These are phyloP conservation scores for Acanthaster planci DNA, from an alignment of 35 echinoderm and acorn worm species.

Conservation along the genomic window DNA sequence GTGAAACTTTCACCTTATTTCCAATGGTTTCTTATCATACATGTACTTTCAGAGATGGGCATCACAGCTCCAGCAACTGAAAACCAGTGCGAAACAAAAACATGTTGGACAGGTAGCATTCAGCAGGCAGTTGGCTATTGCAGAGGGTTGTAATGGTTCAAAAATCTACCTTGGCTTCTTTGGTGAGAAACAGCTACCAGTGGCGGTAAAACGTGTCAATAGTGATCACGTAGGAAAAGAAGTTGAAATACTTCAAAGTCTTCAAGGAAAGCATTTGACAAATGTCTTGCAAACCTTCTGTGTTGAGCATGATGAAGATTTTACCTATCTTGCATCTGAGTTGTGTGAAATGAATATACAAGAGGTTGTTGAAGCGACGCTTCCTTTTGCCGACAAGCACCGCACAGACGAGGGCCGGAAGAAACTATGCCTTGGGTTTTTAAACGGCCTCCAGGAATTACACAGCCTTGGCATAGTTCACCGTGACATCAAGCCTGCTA, in stretches of 20 bases:
- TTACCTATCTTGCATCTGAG: neutral
- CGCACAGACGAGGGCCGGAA: neutral
- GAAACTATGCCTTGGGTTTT: neutral
- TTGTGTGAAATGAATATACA: neutral
- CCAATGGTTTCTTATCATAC: neutral
- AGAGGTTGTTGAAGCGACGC: neutral
- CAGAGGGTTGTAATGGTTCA: conserved; percentile 29
- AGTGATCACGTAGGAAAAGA: neutral
- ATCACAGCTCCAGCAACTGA: neutral
- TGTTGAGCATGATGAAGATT: neutral
- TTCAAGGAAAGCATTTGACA: neutral
- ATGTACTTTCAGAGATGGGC: neutral
- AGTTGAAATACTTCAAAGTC: neutral
- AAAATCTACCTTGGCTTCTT: conserved; percentile 10
- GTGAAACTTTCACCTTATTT: neutral
- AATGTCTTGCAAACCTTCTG: neutral
- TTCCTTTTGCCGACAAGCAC: neutral
- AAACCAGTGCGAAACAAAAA: neutral
- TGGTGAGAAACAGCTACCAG: too few species aligned
- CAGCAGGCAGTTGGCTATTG: conserved; percentile 4
- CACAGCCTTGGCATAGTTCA: neutral
- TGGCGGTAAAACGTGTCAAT: neutral
- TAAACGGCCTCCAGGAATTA: neutral
- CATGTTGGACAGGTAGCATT: too few species aligned
- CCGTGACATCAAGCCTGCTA: neutral